Base-by-base conservation (phyloP, 2,113 vertebrate genomes). In the Podarcis muralis region DNA sequence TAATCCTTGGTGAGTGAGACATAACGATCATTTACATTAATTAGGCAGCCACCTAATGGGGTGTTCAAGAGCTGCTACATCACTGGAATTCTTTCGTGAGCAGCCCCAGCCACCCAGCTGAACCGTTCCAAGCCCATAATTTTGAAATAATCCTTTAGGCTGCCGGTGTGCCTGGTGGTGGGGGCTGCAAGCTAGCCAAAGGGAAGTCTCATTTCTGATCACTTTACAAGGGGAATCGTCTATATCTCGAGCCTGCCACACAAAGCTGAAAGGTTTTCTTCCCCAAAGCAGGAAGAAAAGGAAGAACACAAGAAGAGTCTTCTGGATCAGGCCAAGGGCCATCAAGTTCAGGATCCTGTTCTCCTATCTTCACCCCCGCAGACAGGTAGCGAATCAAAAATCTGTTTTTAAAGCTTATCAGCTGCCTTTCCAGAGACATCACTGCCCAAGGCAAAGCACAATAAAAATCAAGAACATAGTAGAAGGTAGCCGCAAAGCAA, bases 21-120 rank as follows among this genome's bases (percentile, higher is more conserved):
- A 87, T 96, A 96, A 96, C 93, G 94, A 93, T 96, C 95, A 96
- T 93, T 96, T 95, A 96, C 94, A 92, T 95, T 96, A 96, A 96
- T 97, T 96, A 97, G 95, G 95, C 93, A 94, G 96, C 92, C 80
- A 40, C 95, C 93, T 95, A 96, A 96, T 93, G 93, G 94, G 92
- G 89, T 93, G 89, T 94, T 96, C 91, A 88, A 92, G 93, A 93
- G 95, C 95, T 94, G 94, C 91, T 95, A 94, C 89, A 90, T 94
- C 87, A 91, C 96, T 95, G 96, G 96, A 95, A 96, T 95, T 94
- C 95, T 94, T 93, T 88, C 80, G 85, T 90, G 93, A 93, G 87
- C 57, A 57, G 87, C n/a, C 89, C 94, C 90, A 95, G 92, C 90
- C 92, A 90, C 84, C 76, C 48, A 81, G 94, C 87, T 92, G 89